These are phyloP conservation scores for Nowickia ferox DNA, from an alignment of 2,888 invertebrate species.

Conservation along the genomic window DNA sequence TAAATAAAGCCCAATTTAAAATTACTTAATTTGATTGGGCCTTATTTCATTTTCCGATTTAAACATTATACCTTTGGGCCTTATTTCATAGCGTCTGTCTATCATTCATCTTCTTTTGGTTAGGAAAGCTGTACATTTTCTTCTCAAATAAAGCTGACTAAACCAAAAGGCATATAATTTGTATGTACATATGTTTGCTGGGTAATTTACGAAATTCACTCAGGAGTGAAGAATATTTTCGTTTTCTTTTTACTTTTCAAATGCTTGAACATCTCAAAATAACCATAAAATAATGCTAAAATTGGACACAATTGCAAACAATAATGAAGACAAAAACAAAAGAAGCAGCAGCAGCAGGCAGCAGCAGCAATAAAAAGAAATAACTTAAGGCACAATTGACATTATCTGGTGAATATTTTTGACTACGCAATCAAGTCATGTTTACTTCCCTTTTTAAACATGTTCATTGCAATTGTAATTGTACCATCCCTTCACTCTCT, in stretches of 20 bases:
- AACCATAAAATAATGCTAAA: conserved; percentile 38
- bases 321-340: conserved; percentile 6
- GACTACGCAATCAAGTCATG: conserved; percentile 65
- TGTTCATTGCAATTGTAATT: conserved; percentile 43
- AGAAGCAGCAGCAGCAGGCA: not conserved
- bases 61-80: no score
- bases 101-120: no score
- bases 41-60: no score
- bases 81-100: no score
- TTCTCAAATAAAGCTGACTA: no score
- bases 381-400: conserved; percentile 58
- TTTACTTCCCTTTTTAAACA: conserved; percentile 56
- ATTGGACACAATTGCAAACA: conserved; percentile 36
- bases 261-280: conserved; percentile 31
- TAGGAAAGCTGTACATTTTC: no score
- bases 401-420: conserved; percentile 63
- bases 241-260: not conserved
- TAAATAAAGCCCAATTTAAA: no score
- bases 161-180: no score
- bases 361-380: conserved; percentile 10
- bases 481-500: not conserved
- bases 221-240: not conserved
- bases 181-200: no score
- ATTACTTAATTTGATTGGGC: no score
- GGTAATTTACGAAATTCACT: no score